phyloP scores from a whole-genome alignment of 2,113 vertebrate genomes.

The Passer domesticus region DNA sequence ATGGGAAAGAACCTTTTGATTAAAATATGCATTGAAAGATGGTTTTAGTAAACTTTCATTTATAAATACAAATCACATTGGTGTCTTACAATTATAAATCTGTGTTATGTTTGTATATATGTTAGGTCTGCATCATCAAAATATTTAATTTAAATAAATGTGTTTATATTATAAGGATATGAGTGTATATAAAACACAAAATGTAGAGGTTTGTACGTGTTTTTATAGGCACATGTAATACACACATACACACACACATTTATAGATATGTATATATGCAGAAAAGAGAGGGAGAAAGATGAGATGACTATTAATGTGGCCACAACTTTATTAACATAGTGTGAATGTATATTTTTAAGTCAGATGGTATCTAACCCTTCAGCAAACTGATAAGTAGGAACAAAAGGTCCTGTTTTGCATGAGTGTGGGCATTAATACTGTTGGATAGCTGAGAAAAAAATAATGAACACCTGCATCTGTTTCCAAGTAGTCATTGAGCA shows the following conservation, averaged over 20 bases:
- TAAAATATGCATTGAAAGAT: neutral
- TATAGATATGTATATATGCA: neutral
- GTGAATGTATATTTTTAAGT: neutral
- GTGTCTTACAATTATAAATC: neutral
- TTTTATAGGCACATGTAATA: neutral
- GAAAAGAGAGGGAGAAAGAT: neutral
- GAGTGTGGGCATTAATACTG: neutral
- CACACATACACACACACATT: neutral
- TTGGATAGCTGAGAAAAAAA: neutral
- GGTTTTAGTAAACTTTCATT: neutral
- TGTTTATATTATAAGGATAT: neutral
- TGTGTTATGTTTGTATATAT: neutral
- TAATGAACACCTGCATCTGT: neutral
- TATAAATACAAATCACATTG: neutral
- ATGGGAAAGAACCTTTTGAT: neutral
- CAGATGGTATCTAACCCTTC: neutral
- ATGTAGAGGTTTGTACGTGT: neutral
- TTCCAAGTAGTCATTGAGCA: neutral
- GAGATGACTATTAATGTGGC: neutral
- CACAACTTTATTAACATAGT: neutral
- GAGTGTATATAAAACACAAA: neutral
- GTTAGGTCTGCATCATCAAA: neutral
- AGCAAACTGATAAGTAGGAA: neutral
- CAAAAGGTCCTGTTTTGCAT: fast-evolving
- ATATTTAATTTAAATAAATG: neutral